Evolutionary conservation across 2,888 invertebrate genomes (phyloP).

Genomic region (Andrena bucephala): DNA sequence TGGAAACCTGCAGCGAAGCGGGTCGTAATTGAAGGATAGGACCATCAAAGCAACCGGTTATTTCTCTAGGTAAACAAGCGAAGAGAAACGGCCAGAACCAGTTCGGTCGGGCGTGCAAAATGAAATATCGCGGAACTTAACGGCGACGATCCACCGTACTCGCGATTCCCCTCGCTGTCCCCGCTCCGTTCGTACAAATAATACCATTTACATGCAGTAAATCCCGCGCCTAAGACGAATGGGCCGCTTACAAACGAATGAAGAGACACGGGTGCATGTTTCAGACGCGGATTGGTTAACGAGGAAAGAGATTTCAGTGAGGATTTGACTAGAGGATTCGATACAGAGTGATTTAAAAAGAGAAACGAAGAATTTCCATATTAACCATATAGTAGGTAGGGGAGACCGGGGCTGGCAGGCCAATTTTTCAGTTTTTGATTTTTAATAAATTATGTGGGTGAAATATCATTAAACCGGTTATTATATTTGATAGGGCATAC

Average conservation of each 20-base stretch:
- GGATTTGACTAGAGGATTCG: not conserved
- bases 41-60: constrained; percentile 68
- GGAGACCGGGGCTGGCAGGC: too few relatives aligned
- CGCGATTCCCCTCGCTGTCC: constrained; percentile 31
- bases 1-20: constrained; percentile 64
- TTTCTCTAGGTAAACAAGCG: constrained; percentile 70
- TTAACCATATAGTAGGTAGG: too few relatives aligned
- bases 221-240: constrained; percentile 25
- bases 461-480: too few relatives aligned
- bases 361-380: too few relatives aligned
- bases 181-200: constrained; percentile 56
- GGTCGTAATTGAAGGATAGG: constrained; percentile 70
- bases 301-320: not conserved
- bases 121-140: constrained; percentile 71
- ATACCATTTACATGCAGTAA: constrained; percentile 43
- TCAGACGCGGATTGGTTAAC: constrained; percentile 11
- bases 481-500: too few relatives aligned
- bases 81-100: constrained; percentile 54
- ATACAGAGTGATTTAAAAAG: too few relatives aligned
- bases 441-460: too few relatives aligned
- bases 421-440: too few relatives aligned
- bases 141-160: constrained; percentile 41
- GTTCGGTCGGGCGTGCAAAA: constrained; percentile 63
- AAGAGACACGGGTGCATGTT: constrained; percentile 6
- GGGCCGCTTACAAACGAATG: constrained; percentile 20